These are phyloP conservation scores for Eurystomus glaucurus DNA, from an alignment of 2,797 vertebrate species.

Conservation along the genomic window DNA sequence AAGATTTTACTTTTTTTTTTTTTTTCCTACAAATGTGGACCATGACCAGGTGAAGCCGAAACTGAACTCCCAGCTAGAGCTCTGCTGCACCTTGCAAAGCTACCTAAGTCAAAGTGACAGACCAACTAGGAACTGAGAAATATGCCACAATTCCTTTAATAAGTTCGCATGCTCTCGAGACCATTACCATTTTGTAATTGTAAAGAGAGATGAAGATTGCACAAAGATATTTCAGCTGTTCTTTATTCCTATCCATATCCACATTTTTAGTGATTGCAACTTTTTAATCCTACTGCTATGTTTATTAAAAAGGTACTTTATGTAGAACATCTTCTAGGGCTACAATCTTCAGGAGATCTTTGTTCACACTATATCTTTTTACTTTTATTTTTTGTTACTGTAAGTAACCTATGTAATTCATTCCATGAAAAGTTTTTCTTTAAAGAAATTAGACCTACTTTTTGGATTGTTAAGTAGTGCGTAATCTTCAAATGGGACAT, in stretches of 20 bases:
- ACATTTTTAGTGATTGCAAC: not conserved
- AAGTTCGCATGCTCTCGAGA: not conserved
- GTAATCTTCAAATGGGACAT: constrained; percentile 69
- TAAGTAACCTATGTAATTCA: not conserved
- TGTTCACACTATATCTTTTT: constrained; percentile 1
- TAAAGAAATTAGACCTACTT: constrained; percentile 37
- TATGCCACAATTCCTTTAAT: not conserved
- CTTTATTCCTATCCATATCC: not conserved
- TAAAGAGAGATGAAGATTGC: not conserved
- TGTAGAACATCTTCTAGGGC: not conserved
- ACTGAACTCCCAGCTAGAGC: not conserved
- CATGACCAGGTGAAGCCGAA: not conserved
- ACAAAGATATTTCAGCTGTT: not conserved
- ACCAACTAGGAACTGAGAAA: not conserved
- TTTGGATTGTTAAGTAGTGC: constrained; percentile 46
- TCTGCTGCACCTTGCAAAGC: not conserved
- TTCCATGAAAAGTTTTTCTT: not conserved
- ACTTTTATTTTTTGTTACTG: constrained; percentile 15
- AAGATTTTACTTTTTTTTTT: fast-evolving
- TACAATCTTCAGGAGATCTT: not conserved
- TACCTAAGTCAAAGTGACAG: constrained; percentile 3
- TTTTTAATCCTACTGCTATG: not conserved
- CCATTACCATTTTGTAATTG: not conserved
- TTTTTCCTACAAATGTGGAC: not conserved
- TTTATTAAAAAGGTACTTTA: not conserved